phyloP scores from a whole-genome alignment of 37 sponge, comb jelly and placozoan species.

The Bolinopsis microptera region DNA sequence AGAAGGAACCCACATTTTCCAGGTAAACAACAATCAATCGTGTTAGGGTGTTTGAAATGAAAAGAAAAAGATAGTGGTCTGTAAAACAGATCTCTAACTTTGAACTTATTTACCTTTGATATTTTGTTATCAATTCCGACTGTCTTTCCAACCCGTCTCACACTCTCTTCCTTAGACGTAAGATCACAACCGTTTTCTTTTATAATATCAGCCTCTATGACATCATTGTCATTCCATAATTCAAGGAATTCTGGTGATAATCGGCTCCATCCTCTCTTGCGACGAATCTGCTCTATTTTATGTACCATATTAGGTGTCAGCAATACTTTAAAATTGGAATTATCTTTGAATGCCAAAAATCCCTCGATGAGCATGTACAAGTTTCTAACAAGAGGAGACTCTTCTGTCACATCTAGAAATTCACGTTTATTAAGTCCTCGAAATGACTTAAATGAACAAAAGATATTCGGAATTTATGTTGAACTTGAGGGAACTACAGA shows the following conservation, averaged over 20 bases:
- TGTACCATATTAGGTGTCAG: no score
- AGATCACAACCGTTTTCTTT: background rate
- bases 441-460: no score
- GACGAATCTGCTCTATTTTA: no score
- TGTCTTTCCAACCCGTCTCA: background rate
- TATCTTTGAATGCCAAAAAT: no score
- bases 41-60: background rate
- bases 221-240: background rate
- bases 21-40: background rate
- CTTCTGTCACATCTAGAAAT: no score
- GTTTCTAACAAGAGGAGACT: no score
- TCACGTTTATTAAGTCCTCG: no score
- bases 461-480: no score
- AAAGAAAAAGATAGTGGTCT: background rate
- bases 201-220: background rate
- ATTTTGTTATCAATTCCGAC: background rate
- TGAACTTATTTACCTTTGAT: background rate
- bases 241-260: background rate
- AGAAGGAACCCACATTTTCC: background rate
- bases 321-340: no score
- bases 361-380: no score
- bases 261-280: background rate
- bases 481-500: no score
- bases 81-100: background rate
- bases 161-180: background rate